These are phyloP conservation scores for Urocolius indicus DNA, from an alignment of 2,113 vertebrate species.

Conservation along the genomic window DNA sequence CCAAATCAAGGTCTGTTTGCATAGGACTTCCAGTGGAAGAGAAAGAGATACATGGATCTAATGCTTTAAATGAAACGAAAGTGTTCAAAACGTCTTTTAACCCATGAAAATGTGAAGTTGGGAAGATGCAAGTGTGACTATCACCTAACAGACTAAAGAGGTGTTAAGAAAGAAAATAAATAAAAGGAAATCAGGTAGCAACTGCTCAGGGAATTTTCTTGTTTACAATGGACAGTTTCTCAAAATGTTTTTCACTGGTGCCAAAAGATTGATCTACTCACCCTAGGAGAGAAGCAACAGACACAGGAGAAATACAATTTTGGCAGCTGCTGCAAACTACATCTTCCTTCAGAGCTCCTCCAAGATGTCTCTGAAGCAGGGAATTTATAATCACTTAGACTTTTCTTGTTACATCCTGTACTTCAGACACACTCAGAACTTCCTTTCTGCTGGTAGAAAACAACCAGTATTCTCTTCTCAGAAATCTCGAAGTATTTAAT, in stretches of 20 bases:
- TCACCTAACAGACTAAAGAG: background rate
- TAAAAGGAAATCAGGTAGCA: background rate
- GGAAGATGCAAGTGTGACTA: background rate
- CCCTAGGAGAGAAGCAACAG: background rate
- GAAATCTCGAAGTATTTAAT: constrained; percentile 11
- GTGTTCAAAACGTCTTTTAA: background rate
- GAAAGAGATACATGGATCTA: background rate
- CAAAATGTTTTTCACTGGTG: background rate
- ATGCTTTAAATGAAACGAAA: background rate
- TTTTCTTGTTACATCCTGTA: constrained; percentile 11
- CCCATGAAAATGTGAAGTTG: background rate
- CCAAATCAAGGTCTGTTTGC: background rate
- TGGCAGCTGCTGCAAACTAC: background rate
- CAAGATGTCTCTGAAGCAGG: background rate
- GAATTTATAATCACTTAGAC: constrained; percentile 18
- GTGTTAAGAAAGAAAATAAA: background rate
- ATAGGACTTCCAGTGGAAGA: background rate
- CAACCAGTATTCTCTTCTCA: background rate
- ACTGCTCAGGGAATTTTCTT: background rate
- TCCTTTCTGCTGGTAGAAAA: constrained; percentile 18
- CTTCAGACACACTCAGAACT: constrained; percentile 4
- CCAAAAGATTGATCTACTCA: background rate
- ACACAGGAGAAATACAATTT: background rate
- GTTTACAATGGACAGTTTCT: background rate
- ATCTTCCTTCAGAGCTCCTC: background rate